Base-by-base conservation (phyloP, 2,113 vertebrate genomes). In the Odontesthes bonariensis region DNA sequence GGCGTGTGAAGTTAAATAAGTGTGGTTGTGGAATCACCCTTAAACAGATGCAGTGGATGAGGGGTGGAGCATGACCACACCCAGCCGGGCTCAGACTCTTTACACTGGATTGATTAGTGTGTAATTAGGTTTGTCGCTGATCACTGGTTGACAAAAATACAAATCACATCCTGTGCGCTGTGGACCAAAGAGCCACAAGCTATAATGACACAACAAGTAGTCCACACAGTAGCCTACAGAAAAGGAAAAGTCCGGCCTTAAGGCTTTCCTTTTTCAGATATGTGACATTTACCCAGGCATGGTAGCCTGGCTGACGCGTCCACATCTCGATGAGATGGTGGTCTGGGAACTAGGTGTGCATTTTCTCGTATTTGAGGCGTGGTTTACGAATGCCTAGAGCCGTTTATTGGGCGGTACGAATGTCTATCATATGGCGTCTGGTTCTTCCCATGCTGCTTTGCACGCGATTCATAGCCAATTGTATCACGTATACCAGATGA, bases 81-180 rank as follows among this genome's bases (percentile, higher is more conserved):
- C 89, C 85, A 59, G 63, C 60, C 75, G 12, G 63, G 63, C 84
- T 69, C 70, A 82, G 83, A 88, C 87, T 88, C 75, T 85, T 91
- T 88, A 91, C 75, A 22, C 73, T 73, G 90, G 89, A 93, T 87
- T 89, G 92, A 94, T 89, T 83, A 23, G 70, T 89, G 51, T 92
- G 85, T 91, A 93, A 94, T 93, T 92, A 89, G 70, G 69, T 68
- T 2, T 73, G 75, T 82, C 77, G 59, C 73, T 87, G 88, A 92
- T 84, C 88, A 86, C 83, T 3, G 73, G 81, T 79, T 84, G 75
- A 86, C 83, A 81, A 83, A 92, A 94, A 94, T 88, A 91, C 46
- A 58, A 84, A 81, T 66, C 22, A 31, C 60, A 78, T 88, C 81
- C 78, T 87, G 66, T 47, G 22, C 35, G 1, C 56, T 49, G 40